Evolutionary conservation across 2,797 vertebrate genomes (phyloP).

Genomic region (Syndactyla subalaris): DNA sequence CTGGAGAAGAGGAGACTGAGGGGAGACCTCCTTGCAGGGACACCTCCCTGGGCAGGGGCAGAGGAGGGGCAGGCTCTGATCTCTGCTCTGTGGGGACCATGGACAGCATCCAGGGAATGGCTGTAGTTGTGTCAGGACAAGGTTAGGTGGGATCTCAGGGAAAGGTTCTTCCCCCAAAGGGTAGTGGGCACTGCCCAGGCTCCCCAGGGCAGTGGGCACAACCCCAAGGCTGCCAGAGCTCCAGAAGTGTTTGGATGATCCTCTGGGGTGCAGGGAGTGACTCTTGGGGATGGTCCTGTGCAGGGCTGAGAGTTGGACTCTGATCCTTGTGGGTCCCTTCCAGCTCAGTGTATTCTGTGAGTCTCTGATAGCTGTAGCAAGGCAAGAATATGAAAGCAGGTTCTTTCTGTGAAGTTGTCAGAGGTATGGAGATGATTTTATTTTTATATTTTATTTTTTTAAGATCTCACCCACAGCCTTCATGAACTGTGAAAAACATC

Average conservation of each 20-base stretch:
- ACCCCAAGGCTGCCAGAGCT: background rate
- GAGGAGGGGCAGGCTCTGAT: no score
- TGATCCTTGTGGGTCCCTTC: background rate
- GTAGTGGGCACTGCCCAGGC: background rate
- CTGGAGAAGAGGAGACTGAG: background rate
- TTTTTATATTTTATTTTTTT: background rate
- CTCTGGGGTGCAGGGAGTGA: background rate
- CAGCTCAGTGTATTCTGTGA: background rate
- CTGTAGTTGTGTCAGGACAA: background rate
- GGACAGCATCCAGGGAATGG: no score
- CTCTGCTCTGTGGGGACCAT: no score
- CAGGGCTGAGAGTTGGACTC: background rate
- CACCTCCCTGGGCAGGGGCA: no score
- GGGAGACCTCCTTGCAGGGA: no score
- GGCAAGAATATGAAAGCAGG: background rate
- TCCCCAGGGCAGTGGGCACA: background rate
- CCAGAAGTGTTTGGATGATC: background rate
- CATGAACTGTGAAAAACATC: background rate
- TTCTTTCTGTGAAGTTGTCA: background rate
- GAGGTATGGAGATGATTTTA: background rate
- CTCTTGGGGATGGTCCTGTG: background rate
- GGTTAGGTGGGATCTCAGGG: background rate
- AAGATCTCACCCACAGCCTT: background rate
- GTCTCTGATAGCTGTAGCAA: background rate
- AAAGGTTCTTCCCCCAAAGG: background rate